phyloP scores from a whole-genome alignment of 2,888 invertebrate genomes.

The Lobophora halterata region DNA sequence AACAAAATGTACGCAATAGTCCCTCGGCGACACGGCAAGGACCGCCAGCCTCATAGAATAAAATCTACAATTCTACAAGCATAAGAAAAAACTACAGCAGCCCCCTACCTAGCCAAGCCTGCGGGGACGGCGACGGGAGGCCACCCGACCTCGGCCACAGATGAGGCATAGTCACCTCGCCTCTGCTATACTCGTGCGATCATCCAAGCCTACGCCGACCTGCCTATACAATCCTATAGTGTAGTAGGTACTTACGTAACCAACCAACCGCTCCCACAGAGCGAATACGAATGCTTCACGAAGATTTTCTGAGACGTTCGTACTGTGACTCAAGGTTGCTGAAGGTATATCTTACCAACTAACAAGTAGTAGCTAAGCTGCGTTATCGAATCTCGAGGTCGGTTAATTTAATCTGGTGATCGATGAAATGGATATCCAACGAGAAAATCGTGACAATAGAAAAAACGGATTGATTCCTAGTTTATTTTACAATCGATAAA shows the following conservation, averaged over 20 bases:
- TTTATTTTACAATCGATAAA: too few relatives aligned
- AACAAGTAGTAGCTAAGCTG: too few relatives aligned
- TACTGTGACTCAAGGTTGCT: slow-evolving; percentile 26
- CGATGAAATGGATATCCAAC: too few relatives aligned
- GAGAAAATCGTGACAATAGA: too few relatives aligned
- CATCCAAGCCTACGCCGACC: slow-evolving; percentile 38
- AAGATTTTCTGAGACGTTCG: slow-evolving; percentile 27
- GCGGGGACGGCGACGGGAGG: slow-evolving; percentile 57
- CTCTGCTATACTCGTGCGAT: slow-evolving; percentile 39
- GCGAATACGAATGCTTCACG: slow-evolving; percentile 22
- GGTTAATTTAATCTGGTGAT: slow-evolving; percentile 1
- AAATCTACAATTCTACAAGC: slow-evolving; percentile 28
- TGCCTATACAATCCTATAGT: slow-evolving; percentile 19
- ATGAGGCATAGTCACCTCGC: slow-evolving; percentile 9
- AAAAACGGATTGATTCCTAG: too few relatives aligned
- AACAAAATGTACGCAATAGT: slow-evolving; percentile 13
- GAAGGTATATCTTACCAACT: slow-evolving; percentile 24
- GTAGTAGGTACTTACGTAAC: slow-evolving; percentile 26
- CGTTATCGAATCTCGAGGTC: slow-evolving; percentile 15
- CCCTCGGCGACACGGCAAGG: slow-evolving; percentile 25
- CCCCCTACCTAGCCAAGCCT: slow-evolving; percentile 53
- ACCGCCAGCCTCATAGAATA: slow-evolving; percentile 25
- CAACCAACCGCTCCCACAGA: slow-evolving; percentile 27
- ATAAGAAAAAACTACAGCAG: slow-evolving; percentile 44
- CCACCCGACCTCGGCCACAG: slow-evolving; percentile 46